phyloP scores from a whole-genome alignment of 1,140 invertebrate species.

The Lanistes nyassanus region DNA sequence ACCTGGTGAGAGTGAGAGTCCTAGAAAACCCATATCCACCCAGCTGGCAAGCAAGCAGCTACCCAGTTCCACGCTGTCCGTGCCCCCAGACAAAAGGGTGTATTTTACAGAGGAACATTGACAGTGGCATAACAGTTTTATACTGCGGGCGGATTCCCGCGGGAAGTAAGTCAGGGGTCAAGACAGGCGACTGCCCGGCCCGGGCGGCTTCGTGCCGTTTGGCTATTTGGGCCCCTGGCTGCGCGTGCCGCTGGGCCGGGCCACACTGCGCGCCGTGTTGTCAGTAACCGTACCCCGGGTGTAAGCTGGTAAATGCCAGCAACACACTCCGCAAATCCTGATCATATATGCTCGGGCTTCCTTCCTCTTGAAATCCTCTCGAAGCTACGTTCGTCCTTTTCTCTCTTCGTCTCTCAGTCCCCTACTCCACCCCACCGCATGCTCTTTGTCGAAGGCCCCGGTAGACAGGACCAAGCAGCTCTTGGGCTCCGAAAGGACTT shows the following conservation, averaged over 20 bases:
- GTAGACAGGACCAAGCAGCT: neutral
- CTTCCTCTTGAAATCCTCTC: neutral
- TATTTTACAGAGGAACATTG: neutral
- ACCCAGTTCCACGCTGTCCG: neutral
- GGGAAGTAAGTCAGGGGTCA: neutral
- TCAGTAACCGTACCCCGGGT: slow-evolving; percentile 3
- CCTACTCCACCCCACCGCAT: neutral
- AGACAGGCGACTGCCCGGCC: neutral
- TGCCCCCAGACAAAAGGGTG: neutral
- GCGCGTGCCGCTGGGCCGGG: neutral
- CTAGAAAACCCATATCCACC: too few species aligned
- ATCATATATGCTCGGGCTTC: neutral
- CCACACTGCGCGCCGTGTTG: neutral
- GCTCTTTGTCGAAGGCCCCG: too few species aligned
- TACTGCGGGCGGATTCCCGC: neutral
- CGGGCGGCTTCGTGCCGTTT: neutral
- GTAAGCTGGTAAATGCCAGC: neutral
- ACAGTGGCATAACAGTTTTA: neutral
- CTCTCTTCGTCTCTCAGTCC: neutral
- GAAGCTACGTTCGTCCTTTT: neutral
- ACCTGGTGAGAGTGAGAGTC: too few species aligned
- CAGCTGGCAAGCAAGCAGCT: too few species aligned
- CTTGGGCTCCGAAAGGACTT: neutral
- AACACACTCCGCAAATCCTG: slow-evolving; percentile 10
- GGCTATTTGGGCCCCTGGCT: neutral